Base-by-base conservation (phyloP, 2,888 invertebrate genomes). In the Spodoptera littoralis region DNA sequence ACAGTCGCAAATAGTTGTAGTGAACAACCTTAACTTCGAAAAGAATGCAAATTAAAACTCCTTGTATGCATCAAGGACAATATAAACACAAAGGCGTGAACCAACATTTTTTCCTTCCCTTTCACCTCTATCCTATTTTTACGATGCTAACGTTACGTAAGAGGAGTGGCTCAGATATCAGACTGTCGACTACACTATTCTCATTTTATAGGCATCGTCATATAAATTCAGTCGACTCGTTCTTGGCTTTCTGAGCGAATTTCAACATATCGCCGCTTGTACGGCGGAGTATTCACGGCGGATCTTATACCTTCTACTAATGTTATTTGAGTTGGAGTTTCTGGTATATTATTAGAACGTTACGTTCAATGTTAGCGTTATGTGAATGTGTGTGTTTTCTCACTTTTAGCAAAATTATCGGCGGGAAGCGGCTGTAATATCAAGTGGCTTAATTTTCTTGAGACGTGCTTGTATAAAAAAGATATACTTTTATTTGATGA, bases 151-250 rank as follows among this genome's bases (percentile, higher is more conserved):
- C 63, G 66, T 79, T 79, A 73, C 71, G 70, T 79, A 77, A 81
- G 66, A 65, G 60, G 60, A 70, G 45, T 71, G 56, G 69, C 71
- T 65, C 53, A 67, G 70, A 74, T 75, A 79, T 76, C 79, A 76
- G 70, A 66, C 61, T 70, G 71, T 71, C 76, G 79, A 72, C 79
- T 73, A 80, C 79, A 81, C 66, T 74, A 67, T 76, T 80, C 76
- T 74, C 75, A 73, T 79, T 84, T 84, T 84, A 84, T 82, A 81
- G 82, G 76, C 79, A 75, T 76, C 74, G 68, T 73, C 77, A 73
- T 77, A 84, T 84, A 84, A 82, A 84, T 84, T 83, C 80, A 76
- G 74, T 56, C 59, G 70, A 70, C 49, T 74, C 70, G 66, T 72
- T 59, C 67, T 24, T 49, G 18, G 60, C 60, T 75, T 67, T 71